Percentiles rank a stretch among this genome's conserved stretches.
phyloP scores from a whole-genome alignment of 2,888 invertebrate species.

The Hermaeophaga mercurialis region DNA sequence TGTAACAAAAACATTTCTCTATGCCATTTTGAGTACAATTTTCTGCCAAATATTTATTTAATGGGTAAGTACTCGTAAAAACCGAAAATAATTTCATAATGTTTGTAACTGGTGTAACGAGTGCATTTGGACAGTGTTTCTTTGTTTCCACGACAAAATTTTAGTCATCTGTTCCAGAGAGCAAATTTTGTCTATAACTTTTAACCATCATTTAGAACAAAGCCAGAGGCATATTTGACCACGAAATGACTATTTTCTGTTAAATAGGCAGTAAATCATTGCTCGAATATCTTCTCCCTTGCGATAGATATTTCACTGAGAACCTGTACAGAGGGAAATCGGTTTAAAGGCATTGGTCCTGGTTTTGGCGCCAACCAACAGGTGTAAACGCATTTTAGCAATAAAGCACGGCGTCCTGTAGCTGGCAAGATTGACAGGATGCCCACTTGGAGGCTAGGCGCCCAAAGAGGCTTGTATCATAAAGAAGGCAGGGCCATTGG shows the following conservation, averaged over 20 bases:
- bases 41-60: constrained; percentile 13
- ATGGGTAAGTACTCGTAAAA: constrained; percentile 6
- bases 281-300: too few species aligned
- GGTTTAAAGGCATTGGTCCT: too few species aligned
- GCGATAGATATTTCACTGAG: too few species aligned
- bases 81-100: constrained; percentile 1
- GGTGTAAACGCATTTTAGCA: constrained; percentile 38
- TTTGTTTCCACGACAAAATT: constrained; percentile 9
- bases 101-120: constrained; percentile 13
- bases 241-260: constrained; percentile 11
- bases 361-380: constrained; percentile 42
- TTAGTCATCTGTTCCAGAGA: background rate
- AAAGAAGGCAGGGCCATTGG: constrained; percentile 48
- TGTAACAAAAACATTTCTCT: background rate
- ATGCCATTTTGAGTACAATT: constrained; percentile 2
- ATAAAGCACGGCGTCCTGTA: constrained; percentile 46
- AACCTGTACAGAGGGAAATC: too few species aligned
- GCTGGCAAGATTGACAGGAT: constrained; percentile 43
- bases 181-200: constrained; percentile 4
- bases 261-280: too few species aligned
- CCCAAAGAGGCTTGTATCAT: constrained; percentile 49
- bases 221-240: background rate
- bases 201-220: background rate
- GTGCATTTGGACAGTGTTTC: constrained; percentile 8
- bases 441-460: constrained; percentile 52